Evolutionary conservation across 2,113 vertebrate species (phyloP).

Genomic region (Odontesthes bonariensis): DNA sequence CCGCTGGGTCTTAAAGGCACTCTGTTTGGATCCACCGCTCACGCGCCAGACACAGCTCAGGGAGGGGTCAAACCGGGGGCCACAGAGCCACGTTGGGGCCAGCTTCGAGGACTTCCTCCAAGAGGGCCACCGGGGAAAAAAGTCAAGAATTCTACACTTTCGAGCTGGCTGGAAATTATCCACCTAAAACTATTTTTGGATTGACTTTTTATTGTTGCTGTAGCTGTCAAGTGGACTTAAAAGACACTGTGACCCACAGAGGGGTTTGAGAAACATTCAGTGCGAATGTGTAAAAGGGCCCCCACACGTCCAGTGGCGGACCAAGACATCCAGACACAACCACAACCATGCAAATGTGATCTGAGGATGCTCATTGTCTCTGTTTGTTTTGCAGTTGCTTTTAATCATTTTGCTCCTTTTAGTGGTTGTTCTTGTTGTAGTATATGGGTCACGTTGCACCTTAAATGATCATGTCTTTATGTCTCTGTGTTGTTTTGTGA

Average conservation of each 20-base stretch:
- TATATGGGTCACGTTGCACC: background rate
- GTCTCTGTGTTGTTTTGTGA: too few relatives aligned
- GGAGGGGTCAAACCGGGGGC: conserved; percentile 28
- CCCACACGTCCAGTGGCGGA: background rate
- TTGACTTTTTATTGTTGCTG: background rate
- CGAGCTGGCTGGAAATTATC: background rate
- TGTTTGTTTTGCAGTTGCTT: background rate
- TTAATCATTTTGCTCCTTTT: background rate
- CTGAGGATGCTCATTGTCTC: too few relatives aligned
- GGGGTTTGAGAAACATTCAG: background rate
- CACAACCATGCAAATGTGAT: background rate
- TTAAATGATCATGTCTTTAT: too few relatives aligned
- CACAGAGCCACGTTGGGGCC: background rate
- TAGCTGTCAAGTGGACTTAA: background rate
- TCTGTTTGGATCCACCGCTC: background rate
- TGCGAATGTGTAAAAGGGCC: background rate
- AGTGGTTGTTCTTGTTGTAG: background rate
- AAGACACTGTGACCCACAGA: background rate
- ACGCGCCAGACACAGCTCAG: conserved; percentile 11
- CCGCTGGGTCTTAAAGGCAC: conserved; percentile 85
- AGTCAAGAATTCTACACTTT: background rate
- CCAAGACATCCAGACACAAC: too few relatives aligned
- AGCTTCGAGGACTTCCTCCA: conserved; percentile 16
- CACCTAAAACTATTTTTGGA: background rate
- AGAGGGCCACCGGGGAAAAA: background rate